These are phyloP conservation scores for Neodiprion lecontei DNA, from an alignment of 1,140 invertebrate species.

Conservation along the genomic window DNA sequence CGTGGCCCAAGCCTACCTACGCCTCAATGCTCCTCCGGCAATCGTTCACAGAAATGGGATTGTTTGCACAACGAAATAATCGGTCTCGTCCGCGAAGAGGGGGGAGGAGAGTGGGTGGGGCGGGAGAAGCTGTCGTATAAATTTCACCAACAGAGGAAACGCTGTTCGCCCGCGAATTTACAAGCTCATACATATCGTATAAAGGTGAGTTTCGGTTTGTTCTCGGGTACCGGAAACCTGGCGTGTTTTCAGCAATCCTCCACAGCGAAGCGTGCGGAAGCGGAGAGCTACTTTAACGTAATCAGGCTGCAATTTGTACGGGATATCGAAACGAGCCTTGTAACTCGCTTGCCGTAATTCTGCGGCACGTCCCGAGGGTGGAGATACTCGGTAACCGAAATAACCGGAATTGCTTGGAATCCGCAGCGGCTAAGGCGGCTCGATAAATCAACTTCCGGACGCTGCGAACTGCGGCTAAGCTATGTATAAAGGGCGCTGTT, in stretches of 20 bases:
- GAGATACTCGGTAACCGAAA: constrained; percentile 33
- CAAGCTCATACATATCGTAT: no score
- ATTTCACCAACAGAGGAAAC: no score
- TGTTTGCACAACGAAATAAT: background rate
- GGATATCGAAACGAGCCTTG: background rate
- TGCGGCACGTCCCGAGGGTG: constrained; percentile 34
- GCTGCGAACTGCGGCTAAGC: constrained; percentile 45
- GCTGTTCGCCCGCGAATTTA: no score
- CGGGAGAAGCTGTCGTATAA: no score
- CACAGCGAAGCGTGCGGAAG: background rate
- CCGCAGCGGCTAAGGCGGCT: constrained; percentile 40
- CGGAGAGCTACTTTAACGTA: background rate
- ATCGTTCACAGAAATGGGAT: background rate
- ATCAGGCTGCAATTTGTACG: background rate
- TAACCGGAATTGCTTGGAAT: constrained; percentile 46
- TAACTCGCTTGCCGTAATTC: background rate
- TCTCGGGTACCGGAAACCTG: background rate
- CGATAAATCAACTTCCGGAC: constrained; percentile 48
- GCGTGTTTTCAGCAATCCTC: background rate
- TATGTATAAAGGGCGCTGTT: constrained; percentile 36
- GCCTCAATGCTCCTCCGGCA: background rate
- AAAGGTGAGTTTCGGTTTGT: no score
- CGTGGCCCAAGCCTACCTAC: background rate
- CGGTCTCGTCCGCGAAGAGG: background rate
- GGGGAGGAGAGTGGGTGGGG: background rate